Base-by-base conservation (phyloP, 1,140 invertebrate genomes). In the Hylyphantes graminicola region DNA sequence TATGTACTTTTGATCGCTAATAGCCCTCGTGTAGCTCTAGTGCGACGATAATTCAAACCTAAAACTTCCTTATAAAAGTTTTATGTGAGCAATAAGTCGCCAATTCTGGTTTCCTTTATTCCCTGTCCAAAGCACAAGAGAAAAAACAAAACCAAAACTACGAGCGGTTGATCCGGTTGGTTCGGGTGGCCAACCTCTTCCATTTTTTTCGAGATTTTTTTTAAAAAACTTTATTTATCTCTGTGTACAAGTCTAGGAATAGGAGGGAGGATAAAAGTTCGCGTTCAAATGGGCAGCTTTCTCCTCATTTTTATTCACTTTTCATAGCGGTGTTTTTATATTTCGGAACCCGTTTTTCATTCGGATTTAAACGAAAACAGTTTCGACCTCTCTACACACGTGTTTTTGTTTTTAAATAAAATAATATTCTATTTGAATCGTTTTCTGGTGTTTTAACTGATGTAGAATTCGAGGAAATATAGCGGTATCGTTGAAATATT, bases 101-200 rank as follows among this genome's bases (percentile, higher is more conserved):
- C 35, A 35, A 35, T 35, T 35, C 35, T 35, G 35, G 35, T 35
- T 35, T 35, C 35, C 35, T 35, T 35, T 35, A 35, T 35, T 35
- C 35, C 35, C 35, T 35, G 35, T 35, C 35, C 35, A 35, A 35
- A 35, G 35, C 35, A 35, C 5, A 35, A 35, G 35, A 35, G 35
- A 35, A 57, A 74, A 74, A 74, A 57, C 17, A 74, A 74, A 74
- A 74, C 53, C 72, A 74, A 74, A 74, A 74, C 51, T 21, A 17
- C 17, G 48, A 55, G 54, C 54, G 72, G 72, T 74, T 57, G 72
- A 74, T 74, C 72, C 72, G 72, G 72, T 74, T 57, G 72, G 19
- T 35, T n/a, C 72, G 72, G 54, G 72, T 74, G 57, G 57, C 54
- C 72, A 61, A 74, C 72, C 72, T 57, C 72, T 57, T 74, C 57